Base-by-base conservation (phyloP, 2,797 vertebrate genomes). In the Chaenodraco wilsoni region DNA sequence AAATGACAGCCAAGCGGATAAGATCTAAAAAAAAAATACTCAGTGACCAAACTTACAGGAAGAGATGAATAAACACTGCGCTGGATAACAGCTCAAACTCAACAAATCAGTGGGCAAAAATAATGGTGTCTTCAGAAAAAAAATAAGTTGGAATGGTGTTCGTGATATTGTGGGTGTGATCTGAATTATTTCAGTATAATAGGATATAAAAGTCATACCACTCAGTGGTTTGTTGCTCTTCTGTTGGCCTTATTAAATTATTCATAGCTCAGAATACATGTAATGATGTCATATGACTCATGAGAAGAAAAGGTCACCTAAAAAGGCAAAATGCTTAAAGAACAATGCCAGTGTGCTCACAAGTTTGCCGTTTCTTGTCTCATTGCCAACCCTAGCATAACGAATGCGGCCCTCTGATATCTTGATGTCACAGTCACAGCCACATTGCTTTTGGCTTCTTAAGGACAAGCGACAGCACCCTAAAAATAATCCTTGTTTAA, bases 401-500 rank as follows among this genome's bases (percentile, higher is more conserved):
- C 62, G 37, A 67, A 49, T 48, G 49, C n/a, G 45, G 16, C 44
- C 49, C 51, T 72, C 11, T 41, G 5, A 74, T 75, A 54, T 55
- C 59, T 68, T 31, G 63, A 72, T 74, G 78, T 70, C 52, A 50
- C 50, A 23, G 54, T 45, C n/a, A 2, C 43, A 58, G 46, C 61
- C 58, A 45, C 63, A 5, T 51, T 73, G 78, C 83, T 82, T 69
- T 67, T 50, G 65, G 68, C 72, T 78, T 81, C 81, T 80, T 82
- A 69, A 82, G 81, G 74, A 81, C 72, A 71, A 72, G 59, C 65
- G 9, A 78, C 82, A 72, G 72, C 67, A 17, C 69, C 78, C 86
- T 87, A 83, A 84, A 89, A 91, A 90, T 89, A 91, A 79, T 78
- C 61, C 52, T 40, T 82, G 84, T 89, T 90, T 89, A 83, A 61